These are phyloP conservation scores for Oceanites oceanicus DNA, from an alignment of 2,113 vertebrate species.

Conservation along the genomic window DNA sequence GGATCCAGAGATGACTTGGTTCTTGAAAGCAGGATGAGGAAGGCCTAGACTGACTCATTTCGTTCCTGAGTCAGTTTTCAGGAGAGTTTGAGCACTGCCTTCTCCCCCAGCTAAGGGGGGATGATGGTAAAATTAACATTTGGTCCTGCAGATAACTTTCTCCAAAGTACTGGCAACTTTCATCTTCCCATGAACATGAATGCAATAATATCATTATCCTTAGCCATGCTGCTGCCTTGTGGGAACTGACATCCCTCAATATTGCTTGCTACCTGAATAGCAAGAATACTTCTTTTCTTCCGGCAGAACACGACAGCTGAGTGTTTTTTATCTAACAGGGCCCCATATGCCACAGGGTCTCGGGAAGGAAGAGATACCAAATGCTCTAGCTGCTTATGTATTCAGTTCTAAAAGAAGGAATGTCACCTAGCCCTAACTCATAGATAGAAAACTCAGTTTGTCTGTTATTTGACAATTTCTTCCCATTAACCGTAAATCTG, in stretches of 20 bases:
- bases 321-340: background rate
- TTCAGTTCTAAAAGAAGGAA: background rate
- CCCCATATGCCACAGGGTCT: background rate
- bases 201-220: background rate
- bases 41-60: background rate
- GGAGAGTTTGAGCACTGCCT: background rate
- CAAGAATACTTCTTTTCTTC: background rate
- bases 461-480: background rate
- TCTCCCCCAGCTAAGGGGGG: background rate
- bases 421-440: background rate
- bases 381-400: background rate
- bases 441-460: background rate
- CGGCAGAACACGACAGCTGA: background rate
- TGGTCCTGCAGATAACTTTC: background rate
- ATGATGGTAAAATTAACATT: background rate
- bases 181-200: background rate
- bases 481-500: background rate
- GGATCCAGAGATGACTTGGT: background rate
- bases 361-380: background rate
- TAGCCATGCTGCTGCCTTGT: background rate
- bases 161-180: background rate
- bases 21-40: background rate
- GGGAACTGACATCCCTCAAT: background rate
- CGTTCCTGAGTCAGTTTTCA: background rate
- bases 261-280: background rate